Base-by-base conservation (phyloP, 1,140 invertebrate genomes). In the Meteorus sp. region DNA sequence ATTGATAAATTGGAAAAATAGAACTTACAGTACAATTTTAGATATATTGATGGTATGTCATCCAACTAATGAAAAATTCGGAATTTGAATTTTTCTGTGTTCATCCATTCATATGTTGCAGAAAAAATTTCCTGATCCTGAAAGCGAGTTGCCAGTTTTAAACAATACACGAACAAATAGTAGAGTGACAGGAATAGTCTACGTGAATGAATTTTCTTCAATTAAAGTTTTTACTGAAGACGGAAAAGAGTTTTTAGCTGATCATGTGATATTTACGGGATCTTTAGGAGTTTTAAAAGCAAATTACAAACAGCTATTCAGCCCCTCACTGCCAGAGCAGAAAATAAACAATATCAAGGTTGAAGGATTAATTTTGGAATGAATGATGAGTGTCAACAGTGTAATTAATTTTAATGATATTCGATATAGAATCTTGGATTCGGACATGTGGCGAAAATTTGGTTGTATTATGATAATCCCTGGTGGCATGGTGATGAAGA, bases 391-490 rank as follows among this genome's bases (percentile, higher is more conserved):
- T 27, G 39, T 19, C 50, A 41, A 45, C 47, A 41, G 13, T 55
- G 27, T 37, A 1, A 51, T 41, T 20, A 1, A 35, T 61, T 55
- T 54, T 0, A n/a, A 44, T 44, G 17, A 20, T 44, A 19, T 7
- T 20, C 22, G 13, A 19, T 73, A 35, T 54, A 84, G 77, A 73
- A 76, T 64, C 67, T 87, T 20, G 82, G 75, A 11, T 83, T 86
- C 72, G 86, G 86, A 29, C 83, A 80, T 25, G 82, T 85, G 1
- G 80, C 87, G 64, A 89, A 89, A 73, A 85, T 95, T 48, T 92
- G 89, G 63, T 66, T 91, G 15, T 83, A 88, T 69, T 91, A 88
- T 63, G 68, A 82, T 1, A 69, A 79, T 37, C 78, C 78, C 20
- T 90, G 89, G 82, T 87, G 88, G 84, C n/a, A n/a, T n/a, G 15